Percentiles rank a stretch among this genome's conserved stretches.
These are phyloP conservation scores for Campylomormyrus numenius DNA, from an alignment of 2,113 vertebrate genomes.

Conservation along the genomic window DNA sequence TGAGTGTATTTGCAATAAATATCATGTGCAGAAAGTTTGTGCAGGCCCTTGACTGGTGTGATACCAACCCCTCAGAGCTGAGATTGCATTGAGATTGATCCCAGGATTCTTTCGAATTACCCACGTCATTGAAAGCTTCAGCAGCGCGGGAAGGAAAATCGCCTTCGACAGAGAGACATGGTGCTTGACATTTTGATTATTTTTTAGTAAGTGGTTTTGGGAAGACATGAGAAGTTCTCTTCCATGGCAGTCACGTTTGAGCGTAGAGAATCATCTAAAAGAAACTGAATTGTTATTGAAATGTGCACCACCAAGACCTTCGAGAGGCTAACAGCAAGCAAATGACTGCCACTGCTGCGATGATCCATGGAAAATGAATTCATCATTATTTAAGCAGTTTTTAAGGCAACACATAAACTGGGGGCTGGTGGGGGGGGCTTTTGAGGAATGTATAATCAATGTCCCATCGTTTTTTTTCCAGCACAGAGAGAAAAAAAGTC, in stretches of 20 bases:
- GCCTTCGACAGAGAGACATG: neutral
- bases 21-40: neutral
- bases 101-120: neutral
- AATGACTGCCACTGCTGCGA: conserved; percentile 4
- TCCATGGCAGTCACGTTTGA: neutral
- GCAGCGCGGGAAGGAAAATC: neutral
- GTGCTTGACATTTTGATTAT: neutral
- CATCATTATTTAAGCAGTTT: conserved; percentile 2
- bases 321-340: neutral
- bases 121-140: neutral
- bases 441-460: neutral
- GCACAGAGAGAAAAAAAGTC: neutral
- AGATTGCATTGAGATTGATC: conserved; percentile 5
- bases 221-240: neutral
- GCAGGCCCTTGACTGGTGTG: neutral
- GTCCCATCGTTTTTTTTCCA: neutral
- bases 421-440: neutral
- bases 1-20: neutral
- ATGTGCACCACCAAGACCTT: neutral
- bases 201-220: neutral
- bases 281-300: neutral
- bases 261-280: neutral
- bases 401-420: neutral
- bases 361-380: conserved; percentile 1
- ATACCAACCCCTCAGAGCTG: neutral